Base-by-base conservation (phyloP, 2,113 vertebrate species). In the Burhinus bistriatus region DNA sequence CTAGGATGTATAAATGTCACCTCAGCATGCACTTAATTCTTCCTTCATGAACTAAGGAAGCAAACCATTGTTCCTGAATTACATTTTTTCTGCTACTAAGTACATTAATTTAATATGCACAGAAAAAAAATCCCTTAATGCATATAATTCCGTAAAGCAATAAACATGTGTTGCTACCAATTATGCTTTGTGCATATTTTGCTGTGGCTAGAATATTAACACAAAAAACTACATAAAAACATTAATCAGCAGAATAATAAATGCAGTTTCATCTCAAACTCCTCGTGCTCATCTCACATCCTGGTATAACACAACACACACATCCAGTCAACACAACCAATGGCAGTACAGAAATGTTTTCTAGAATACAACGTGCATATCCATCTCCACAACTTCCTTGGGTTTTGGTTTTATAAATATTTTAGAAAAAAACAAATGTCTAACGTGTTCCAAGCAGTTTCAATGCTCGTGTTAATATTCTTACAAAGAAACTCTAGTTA, bases 181-280 rank as follows among this genome's bases (percentile, higher is more conserved):
- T 94, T 93, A 84, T 62, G 51, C 51, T 49, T 44, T 5, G n/a
- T 62, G 66, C 45, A 22, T 55, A 66, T 79, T 83, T 85, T 90
- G 68, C 70, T 3, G 4, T 61, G 38, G 61, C 57, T 82, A 72
- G 65, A 95, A 55, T 40, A 95, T 84, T 94, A 96, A 75, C 93
- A 89, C 54, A 66, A 83, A 92, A 93, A 87, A 82, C 84, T 23
- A 76, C 77, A 89, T 45, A 58, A 88, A 93, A 94, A 54, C 42
- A 90, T 83, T 90, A 59, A 93, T 93, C 62, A 80, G 44, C 84
- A 94, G 66, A 93, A 83, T 64, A 89, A 86, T 42, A 90, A 94
- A 88, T 47, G 61, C 42, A 25, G 49, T 66, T 96, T 93, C 73
- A 72, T 68, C 55, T 91, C 61, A 55, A 87, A 91, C 29, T 80